A percentile compares a stretch with the other conserved stretches of the same genome.
Evolutionary conservation across 2,797 vertebrate genomes (phyloP).

Genomic region (Enoplosus armatus): DNA sequence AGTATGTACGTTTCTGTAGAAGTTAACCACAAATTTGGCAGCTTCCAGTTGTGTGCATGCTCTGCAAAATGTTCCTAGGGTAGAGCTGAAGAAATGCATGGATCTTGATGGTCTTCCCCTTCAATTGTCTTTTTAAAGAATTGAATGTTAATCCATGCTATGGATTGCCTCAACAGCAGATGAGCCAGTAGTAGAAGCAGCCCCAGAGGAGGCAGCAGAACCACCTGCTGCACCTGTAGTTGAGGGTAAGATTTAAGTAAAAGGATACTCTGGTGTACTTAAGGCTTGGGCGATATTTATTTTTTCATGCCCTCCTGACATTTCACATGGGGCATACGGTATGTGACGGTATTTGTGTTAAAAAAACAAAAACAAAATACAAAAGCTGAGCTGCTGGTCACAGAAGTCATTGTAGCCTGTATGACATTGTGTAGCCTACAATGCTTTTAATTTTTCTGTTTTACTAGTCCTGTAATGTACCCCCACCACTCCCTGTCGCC

Average conservation of each 20-base stretch:
- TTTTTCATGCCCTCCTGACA: too few relatives aligned
- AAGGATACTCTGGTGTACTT: neutral
- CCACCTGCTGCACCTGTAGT: conserved; percentile 51
- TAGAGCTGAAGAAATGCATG: conserved; percentile 39
- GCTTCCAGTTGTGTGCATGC: conserved; percentile 43
- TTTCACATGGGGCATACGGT: too few relatives aligned
- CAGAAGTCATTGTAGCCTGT: too few relatives aligned
- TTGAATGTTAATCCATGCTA: conserved; percentile 27
- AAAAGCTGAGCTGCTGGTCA: too few relatives aligned
- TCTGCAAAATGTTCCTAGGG: conserved; percentile 6
- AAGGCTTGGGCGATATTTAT: too few relatives aligned
- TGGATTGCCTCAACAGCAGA: conserved; percentile 68
- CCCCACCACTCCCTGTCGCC: too few relatives aligned
- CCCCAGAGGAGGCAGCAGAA: conserved; percentile 57
- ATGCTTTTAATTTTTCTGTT: too few relatives aligned
- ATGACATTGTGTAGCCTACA: too few relatives aligned
- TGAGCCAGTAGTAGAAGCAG: conserved; percentile 54
- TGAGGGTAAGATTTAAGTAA: conserved; percentile 61
- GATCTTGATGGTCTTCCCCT: neutral
- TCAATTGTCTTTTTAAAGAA: too few relatives aligned
- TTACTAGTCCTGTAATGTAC: too few relatives aligned
- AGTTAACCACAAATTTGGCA: neutral
- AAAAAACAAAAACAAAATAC: too few relatives aligned
- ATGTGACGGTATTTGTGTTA: too few relatives aligned
- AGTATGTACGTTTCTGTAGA: neutral